Evolutionary conservation across 2,797 vertebrate species (phyloP), one percentile per base, ranked within the genome.

Genomic region (Tinamus major): DNA sequence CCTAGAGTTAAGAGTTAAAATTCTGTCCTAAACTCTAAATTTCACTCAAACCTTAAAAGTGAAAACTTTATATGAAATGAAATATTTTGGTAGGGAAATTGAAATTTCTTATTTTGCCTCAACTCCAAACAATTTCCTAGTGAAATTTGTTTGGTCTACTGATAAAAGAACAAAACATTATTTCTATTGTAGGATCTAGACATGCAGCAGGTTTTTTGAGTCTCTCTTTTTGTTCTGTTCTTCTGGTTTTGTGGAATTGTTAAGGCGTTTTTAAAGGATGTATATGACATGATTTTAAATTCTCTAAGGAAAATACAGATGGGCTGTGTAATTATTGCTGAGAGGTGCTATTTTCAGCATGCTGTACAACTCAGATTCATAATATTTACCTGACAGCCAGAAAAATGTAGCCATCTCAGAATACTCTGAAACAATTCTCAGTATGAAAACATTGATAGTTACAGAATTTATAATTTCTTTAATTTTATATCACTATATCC

Each of bases 321-420:
- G 95, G 93, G 70, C 89, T 96, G 72, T 92, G 93, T 94, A 96
- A 95, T 96, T 94, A 92, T 84, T 94, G 94, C 96, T 96, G 96
- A 94, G 92, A 95, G 93, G 89, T 96, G 95, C 93, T 96, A 78
- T 96, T 96, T 96, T 96, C 92, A 94, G 70, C 94, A 79, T 93
- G 93, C 89, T 91, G n/a, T 84, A 77, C 87, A 79, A 67, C 85
- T 96, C 90, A 63, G 71, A 93, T 91, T 91, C 67, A 68, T 89
- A 96, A 87, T 93, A 91, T 93, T 95, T 95, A 95, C 93, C 89
- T 96, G 95, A 95, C 94, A 92, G 85, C 85, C 90, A 96, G 92
- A 94, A 96, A 95, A 96, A 95, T 95, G 93, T 91, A 79, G 67
- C 77, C 89, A 76, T 92, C 90, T 93, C 87, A 13, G 63, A 87